Evolutionary conservation across 37 sponge, comb jelly and placozoan genomes (phyloP), one percentile per base, ranked within the genome.

Genomic region (Mnemiopsis leidyi): DNA sequence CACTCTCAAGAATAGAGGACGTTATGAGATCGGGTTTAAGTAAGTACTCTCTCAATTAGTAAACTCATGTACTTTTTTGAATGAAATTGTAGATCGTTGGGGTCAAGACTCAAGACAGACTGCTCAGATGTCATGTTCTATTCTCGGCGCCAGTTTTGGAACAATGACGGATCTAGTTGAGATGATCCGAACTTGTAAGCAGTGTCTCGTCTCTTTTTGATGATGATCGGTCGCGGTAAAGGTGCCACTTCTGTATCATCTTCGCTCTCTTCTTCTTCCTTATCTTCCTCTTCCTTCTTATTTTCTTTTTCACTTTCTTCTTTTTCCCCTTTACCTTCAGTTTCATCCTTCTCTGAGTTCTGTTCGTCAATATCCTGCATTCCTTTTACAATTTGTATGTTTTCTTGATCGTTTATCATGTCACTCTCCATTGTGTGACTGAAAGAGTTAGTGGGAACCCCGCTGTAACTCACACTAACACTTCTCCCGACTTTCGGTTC

Each of bases 21-120:
- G 95, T 93, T 99, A 99, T 76, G 97, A 97, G 48, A 96, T 97
- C 30, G 94, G 92, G 23, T 99, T 95, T 69, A 93, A 96, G 96
- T 98, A 82, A 94, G 97, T 94, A 23, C 77, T 61, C 18, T 61
- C n/a, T n/a, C n/a, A n/a, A n/a, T n/a, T n/a, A n/a, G n/a, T n/a
- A n/a, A n/a, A n/a, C n/a, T n/a, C n/a, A n/a, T n/a, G n/a, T n/a
- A n/a, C n/a, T n/a, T n/a, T n/a, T n/a, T n/a, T n/a, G n/a, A n/a
- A n/a, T n/a, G n/a, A n/a, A n/a, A n/a, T n/a, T n/a, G n/a, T n/a
- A n/a, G n/a, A n/a, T n/a, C n/a, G n/a, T n/a, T n/a, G n/a, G n/a
- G n/a, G n/a, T n/a, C n/a, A n/a, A n/a, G n/a, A n/a, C n/a, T n/a
- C n/a, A n/a, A n/a, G n/a, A n/a, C n/a, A n/a, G n/a, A n/a, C n/a